Conservation (phyloP, 2,888 invertebrate species). For the Sinhomidia bicolor region DNA sequence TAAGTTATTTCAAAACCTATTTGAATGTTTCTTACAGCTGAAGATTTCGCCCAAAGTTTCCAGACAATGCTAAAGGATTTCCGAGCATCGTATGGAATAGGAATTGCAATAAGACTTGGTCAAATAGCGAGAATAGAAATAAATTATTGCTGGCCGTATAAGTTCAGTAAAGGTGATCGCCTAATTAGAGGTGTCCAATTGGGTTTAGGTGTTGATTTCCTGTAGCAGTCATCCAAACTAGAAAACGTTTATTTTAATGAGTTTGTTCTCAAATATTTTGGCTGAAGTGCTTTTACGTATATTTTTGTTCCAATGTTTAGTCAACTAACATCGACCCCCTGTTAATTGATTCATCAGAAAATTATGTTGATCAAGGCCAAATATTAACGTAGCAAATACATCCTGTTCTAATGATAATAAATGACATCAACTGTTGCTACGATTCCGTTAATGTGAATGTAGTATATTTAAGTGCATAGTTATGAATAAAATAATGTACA, state of each 20-base stretch:
- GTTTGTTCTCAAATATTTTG: conserved; percentile 8
- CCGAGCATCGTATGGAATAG: conserved; percentile 90
- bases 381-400: conserved; percentile 39
- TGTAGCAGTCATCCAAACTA: conserved; percentile 83
- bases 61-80: conserved; percentile 81
- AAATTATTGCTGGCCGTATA: conserved; percentile 94
- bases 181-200: conserved; percentile 89
- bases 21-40: conserved; percentile 73
- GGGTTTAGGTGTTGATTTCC: conserved; percentile 91
- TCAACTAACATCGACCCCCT: conserved; percentile 50
- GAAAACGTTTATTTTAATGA: conserved; percentile 61
- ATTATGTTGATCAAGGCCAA: conserved; percentile 21
- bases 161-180: conserved; percentile 86
- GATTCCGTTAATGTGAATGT: conserved; percentile 70
- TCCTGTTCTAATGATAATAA: conserved; percentile 1
- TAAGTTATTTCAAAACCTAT: neutral
- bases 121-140: conserved; percentile 95
- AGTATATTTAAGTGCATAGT: conserved; percentile 64
- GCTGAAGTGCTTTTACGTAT: conserved; percentile 46
- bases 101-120: conserved; percentile 91
- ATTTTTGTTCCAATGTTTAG: conserved; percentile 58
- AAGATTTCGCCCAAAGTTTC: conserved; percentile 81
- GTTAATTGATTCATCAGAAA: neutral
- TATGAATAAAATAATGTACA: conserved; percentile 65
- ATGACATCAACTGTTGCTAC: conserved; percentile 44